Evolutionary conservation across 1,140 invertebrate genomes (phyloP), one percentile per base, ranked within the genome.

Genomic region (Drosophila melanogaster): DNA sequence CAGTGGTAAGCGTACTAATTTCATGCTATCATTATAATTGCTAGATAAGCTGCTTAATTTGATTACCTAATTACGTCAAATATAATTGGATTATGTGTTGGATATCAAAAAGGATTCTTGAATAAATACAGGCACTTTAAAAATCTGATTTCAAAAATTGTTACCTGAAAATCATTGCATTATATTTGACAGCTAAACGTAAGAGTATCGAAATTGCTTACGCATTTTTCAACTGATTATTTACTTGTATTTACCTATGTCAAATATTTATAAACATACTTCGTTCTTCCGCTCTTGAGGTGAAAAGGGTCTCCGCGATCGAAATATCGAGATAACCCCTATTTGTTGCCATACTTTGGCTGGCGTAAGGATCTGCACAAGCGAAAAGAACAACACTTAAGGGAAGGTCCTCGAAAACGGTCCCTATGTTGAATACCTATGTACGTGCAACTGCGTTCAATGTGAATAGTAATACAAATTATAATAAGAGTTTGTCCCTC

Each of bases 371-470:
- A 30, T 58, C 58, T 57, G 19, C 8, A 7, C 12, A 17, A 12
- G 22, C 14, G n/a, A 57, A 60, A 59, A n/a, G 30, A 55, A 59
- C 57, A 54, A 59, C 19, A 44, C 38, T 30, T 14, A 17, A 17
- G 10, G 40, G 57, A 53, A 37, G 53, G 37, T 60, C 58, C 53
- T 61, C 14, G 22, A 14, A 53, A 35, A 22, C 44, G 14, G 33
- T 30, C 24, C 53, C 11, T 40, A 7, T 5, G 6, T n/a, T n/a
- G 26, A 47, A 26, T 47, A 47, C 24, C 15, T 47, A 24, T 24
- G n/a, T n/a, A n/a, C n/a, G n/a, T n/a, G n/a, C n/a, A n/a, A n/a
- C n/a, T n/a, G n/a, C n/a, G n/a, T n/a, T n/a, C n/a, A n/a, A n/a
- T n/a, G n/a, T n/a, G n/a, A n/a, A n/a, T n/a, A n/a, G n/a, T n/a